phyloP scores from a whole-genome alignment of 2,888 invertebrate genomes.

The Eupithecia inturbata region DNA sequence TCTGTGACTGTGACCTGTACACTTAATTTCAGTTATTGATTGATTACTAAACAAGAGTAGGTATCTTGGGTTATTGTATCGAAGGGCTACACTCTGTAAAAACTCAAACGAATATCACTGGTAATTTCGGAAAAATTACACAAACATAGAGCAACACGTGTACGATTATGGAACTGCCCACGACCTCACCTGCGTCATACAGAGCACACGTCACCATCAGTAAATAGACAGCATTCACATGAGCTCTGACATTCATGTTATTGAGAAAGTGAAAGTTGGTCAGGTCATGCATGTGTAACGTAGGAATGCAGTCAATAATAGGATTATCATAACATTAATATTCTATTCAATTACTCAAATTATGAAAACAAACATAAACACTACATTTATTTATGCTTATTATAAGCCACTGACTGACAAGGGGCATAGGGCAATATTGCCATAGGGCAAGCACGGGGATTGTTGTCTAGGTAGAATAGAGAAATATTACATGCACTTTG shows the following conservation, averaged over 20 bases:
- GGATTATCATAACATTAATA: too few species aligned
- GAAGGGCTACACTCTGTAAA: background rate
- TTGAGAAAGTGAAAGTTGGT: constrained; percentile 9
- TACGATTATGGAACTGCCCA: constrained; percentile 38
- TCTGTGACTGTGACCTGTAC: background rate
- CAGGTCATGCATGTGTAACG: background rate
- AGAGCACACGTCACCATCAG: constrained; percentile 39
- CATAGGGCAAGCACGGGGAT: too few species aligned
- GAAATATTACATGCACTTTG: too few species aligned
- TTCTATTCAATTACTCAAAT: background rate
- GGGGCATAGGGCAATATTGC: too few species aligned
- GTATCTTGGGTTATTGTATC: background rate
- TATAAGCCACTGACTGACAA: too few species aligned
- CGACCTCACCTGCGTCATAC: constrained; percentile 40
- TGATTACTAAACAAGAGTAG: background rate
- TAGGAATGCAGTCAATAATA: constrained; percentile 1
- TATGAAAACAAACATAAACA: background rate
- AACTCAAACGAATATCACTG: background rate
- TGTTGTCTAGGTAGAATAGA: too few species aligned
- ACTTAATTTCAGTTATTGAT: background rate
- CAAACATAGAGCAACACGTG: constrained; percentile 17
- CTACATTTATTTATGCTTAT: too few species aligned
- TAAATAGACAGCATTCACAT: constrained; percentile 39
- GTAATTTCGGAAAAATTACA: constrained; percentile 9
- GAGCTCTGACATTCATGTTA: constrained; percentile 12